A percentile compares a stretch with the other conserved stretches of the same genome.
These are phyloP conservation scores for Xestia rhomboidea DNA, from an alignment of 2,888 invertebrate genomes.

Conservation along the genomic window DNA sequence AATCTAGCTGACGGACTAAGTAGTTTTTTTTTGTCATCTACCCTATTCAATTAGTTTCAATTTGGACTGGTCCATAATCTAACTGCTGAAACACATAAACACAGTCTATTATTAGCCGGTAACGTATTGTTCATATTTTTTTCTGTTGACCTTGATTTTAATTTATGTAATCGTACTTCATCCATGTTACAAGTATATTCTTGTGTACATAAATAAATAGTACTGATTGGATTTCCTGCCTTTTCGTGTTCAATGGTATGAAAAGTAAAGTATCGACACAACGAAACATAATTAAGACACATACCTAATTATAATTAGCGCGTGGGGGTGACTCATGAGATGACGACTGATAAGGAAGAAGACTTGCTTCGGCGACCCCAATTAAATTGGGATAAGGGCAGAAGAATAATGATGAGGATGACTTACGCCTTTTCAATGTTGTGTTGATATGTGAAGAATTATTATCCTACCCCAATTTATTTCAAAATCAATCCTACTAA, in stretches of 20 bases:
- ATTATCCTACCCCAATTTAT: background rate
- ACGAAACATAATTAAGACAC: background rate
- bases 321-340: background rate
- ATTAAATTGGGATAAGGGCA: background rate
- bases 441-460: background rate
- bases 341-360: background rate
- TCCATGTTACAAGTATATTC: conserved; percentile 8
- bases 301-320: too few relatives aligned
- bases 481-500: background rate
- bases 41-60: background rate
- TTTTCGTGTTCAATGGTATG: background rate
- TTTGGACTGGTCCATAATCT: conserved; percentile 29
- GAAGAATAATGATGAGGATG: background rate
- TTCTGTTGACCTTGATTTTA: conserved; percentile 43
- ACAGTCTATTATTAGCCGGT: conserved; percentile 41
- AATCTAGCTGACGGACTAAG: too few relatives aligned
- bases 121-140: conserved; percentile 18
- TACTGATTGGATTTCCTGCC: background rate
- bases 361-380: background rate
- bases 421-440: background rate
- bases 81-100: conserved; percentile 38
- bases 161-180: conserved; percentile 34
- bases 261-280: too few relatives aligned
- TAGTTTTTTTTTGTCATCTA: too few relatives aligned
- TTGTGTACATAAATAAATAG: background rate